Percentiles rank a stretch among this genome's conserved stretches.
phyloP scores from a whole-genome alignment of 2,797 vertebrate genomes.

The Xerus rutilus region DNA sequence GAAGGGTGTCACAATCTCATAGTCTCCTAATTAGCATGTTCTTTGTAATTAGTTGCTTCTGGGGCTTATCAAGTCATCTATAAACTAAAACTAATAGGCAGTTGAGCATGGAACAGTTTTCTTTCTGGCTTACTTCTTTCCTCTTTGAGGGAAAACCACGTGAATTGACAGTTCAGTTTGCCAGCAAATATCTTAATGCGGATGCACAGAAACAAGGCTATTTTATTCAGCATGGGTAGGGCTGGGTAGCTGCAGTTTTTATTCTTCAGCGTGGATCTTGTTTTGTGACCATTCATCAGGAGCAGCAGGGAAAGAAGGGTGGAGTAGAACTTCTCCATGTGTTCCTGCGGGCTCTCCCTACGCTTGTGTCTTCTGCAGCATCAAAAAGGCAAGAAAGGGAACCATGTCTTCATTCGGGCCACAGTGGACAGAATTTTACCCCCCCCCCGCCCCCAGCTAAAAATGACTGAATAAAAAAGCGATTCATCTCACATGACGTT shows the following conservation, averaged over 20 bases:
- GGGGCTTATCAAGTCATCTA: conserved; percentile 43
- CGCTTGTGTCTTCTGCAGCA: background rate
- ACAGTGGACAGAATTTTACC: background rate
- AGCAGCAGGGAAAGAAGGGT: background rate
- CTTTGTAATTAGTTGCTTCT: conserved; percentile 71
- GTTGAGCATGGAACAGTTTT: background rate
- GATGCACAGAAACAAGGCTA: background rate
- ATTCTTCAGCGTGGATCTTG: background rate
- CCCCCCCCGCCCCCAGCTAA: background rate
- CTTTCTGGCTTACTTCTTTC: background rate
- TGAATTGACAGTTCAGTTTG: conserved; percentile 66
- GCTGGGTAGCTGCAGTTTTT: background rate
- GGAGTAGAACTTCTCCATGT: background rate
- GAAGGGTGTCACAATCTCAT: background rate
- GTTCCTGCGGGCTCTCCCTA: background rate
- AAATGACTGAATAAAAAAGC: conserved; percentile 33
- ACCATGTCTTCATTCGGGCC: background rate
- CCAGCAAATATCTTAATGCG: conserved; percentile 24
- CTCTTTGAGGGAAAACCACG: conserved; percentile 17
- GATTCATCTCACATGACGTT: conserved; percentile 56
- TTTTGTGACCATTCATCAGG: conserved; percentile 23
- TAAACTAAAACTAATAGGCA: conserved; percentile 59
- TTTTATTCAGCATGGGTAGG: background rate
- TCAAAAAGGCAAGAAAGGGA: background rate
- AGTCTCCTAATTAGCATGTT: conserved; percentile 45